A percentile compares a stretch with the other conserved stretches of the same genome.
phyloP scores from a whole-genome alignment of 2,797 vertebrate genomes.

The Erpetoichthys calabaricus region DNA sequence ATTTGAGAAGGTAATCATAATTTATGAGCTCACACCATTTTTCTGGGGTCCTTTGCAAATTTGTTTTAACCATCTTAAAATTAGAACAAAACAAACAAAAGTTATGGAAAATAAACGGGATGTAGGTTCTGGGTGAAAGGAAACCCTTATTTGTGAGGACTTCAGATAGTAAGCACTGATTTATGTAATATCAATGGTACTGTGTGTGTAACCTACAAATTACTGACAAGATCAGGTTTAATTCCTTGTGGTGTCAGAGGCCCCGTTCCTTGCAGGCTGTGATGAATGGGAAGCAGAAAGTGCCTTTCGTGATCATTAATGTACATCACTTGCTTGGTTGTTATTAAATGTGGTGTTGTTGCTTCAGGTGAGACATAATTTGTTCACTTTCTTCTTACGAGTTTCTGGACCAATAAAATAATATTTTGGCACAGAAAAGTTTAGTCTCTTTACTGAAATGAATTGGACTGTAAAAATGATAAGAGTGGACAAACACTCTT shows the following conservation, averaged over 20 bases:
- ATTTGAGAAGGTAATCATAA: no score
- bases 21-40: no score
- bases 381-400: neutral
- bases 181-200: neutral
- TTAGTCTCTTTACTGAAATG: no score
- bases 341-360: constrained; percentile 36
- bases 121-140: no score
- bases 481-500: no score
- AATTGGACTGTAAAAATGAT: no score
- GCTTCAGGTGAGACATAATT: neutral
- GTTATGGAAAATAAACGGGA: no score
- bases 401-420: neutral
- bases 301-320: constrained; percentile 58
- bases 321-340: constrained; percentile 55
- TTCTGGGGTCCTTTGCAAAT: no score
- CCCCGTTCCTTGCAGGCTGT: constrained; percentile 50
- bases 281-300: constrained; percentile 56
- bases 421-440: neutral
- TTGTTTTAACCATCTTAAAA: no score
- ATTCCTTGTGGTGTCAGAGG: constrained; percentile 58
- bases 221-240: constrained; percentile 63
- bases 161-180: neutral
- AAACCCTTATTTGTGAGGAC: neutral
- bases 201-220: constrained; percentile 26
- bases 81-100: no score